Base-by-base conservation (phyloP, 2,797 vertebrate species). In the Platalea minor region DNA sequence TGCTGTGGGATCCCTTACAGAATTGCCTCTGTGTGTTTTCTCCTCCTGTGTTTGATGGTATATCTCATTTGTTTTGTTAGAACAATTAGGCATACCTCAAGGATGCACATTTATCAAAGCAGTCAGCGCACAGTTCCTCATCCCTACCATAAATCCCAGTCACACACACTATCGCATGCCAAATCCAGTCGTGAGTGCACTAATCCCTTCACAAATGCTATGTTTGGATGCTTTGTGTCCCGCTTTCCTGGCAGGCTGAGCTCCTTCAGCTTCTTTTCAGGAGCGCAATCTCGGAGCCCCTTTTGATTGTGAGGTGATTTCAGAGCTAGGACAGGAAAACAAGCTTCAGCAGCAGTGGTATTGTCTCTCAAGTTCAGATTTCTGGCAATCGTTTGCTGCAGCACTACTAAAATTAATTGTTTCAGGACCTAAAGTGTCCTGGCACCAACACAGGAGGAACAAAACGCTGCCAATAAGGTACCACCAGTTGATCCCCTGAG, bases 321-420 rank as follows among this genome's bases (percentile, higher is more conserved):
- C 65, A 61, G 70, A 53, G 54, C 93, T 91, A 69, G 50, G 28
- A 21, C 29, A 90, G 56, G 57, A 95, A 59, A 83, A 37, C 10
- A 65, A 84, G 33, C 43, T 61, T 63, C 46, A 78, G 59, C n/a
- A 64, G 86, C 17, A 31, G n/a, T 63, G 56, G 21, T 3, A 0
- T 31, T 86, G 81, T 75, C 26, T 75, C 60, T 79, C 51, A 89
- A 45, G 64, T 76, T 91, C 57, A 60, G 67, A 74, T 79, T 85
- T 37, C 29, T 96, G 91, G 93, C 88, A 90, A 5, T 43, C 56
- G 29, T 41, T 95, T 74, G 17, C 43, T 73, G 67, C 68, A 90
- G 79, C 39, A 46, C 35, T 84, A n/a, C 54, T 94, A 21, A 93
- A 95, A 95, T 84, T 89, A 96, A 96, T 93, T 89, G 87, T 97